These are phyloP conservation scores for Chromis chromis DNA, from an alignment of 2,797 vertebrate genomes.

Conservation along the genomic window DNA sequence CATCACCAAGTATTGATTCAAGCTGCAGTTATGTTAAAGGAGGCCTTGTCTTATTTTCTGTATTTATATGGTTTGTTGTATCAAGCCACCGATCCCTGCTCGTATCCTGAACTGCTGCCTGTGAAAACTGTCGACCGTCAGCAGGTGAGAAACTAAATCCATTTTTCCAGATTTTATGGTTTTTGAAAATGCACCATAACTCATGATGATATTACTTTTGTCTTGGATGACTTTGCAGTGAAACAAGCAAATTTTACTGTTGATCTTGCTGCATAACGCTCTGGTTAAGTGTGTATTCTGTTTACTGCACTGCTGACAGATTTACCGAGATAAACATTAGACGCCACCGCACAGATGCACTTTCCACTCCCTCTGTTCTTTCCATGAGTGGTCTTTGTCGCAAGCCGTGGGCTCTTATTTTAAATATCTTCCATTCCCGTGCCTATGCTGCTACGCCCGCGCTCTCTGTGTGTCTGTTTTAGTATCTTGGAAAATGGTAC, in stretches of 20 bases:
- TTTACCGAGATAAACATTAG: neutral
- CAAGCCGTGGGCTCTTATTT: conserved; percentile 33
- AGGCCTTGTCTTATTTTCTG: conserved; percentile 27
- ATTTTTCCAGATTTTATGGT: too few relatives aligned
- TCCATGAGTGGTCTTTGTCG: conserved; percentile 46
- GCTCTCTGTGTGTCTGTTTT: conserved; percentile 27
- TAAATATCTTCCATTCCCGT: neutral
- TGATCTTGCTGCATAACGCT: neutral
- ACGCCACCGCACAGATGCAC: neutral
- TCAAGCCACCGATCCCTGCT: conserved; percentile 50
- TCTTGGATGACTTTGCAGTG: neutral
- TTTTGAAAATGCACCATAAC: neutral
- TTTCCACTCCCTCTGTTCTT: conserved; percentile 54
- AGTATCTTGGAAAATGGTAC: conserved; percentile 74
- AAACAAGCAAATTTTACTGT: neutral
- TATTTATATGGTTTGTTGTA: conserved; percentile 34
- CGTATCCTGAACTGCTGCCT: conserved; percentile 40
- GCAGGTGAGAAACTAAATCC: conserved; percentile 60
- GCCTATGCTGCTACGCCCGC: neutral
- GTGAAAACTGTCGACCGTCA: conserved; percentile 53
- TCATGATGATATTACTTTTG: too few relatives aligned
- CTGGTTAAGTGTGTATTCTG: neutral
- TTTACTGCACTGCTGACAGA: neutral
- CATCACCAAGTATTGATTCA: neutral
- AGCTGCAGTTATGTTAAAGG: conserved; percentile 48